Evolutionary conservation across 2,797 vertebrate species (phyloP), one percentile per base, ranked within the genome.

Genomic region (Cygnus olor): DNA sequence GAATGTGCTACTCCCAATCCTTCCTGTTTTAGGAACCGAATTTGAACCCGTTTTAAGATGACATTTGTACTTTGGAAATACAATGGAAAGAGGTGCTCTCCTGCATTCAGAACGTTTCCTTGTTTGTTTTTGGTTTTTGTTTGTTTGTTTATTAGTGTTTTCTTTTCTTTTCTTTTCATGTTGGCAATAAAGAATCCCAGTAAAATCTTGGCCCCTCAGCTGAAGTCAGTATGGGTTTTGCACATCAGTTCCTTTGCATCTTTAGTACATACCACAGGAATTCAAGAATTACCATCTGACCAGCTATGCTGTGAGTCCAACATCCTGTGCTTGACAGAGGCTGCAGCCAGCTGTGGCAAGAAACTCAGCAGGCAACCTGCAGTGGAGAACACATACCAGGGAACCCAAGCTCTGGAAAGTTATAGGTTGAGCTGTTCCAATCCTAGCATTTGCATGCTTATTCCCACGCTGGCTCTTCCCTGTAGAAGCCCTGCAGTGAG

Each of bases 51-150:
- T 2, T 53, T 79, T 49, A 77, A 80, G 18, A 85, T 8, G 4
- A 0, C 8, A 2, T 86, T 88, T 54, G 6, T 17, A 51, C 18
- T 19, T 27, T 89, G 54, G 63, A 63, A 82, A 74, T 47, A 13
- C 2, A 58, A 54, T 4, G 45, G 27, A 49, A 45, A 80, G 30
- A 95, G 72, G 4, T 91, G 68, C 88, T 96, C 73, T 83, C 64
- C 88, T 80, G 51, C 83, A 57, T 30, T 88, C 82, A 25, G 73
- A 88, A 74, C 71, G 78, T 79, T 61, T 56, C 27, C 58, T 74
- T 38, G 44, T 34, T 45, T 68, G 49, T 4, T 51, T 51, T 51
- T 25, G 13, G 4, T 51, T 14, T 51, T 51, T 51, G 49, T 51
- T 51, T 25, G 49, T 51, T 51, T 25, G 49, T 51, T 25, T 51